A percentile compares a stretch with the other conserved stretches of the same genome.
Evolutionary conservation across 1,140 invertebrate genomes (phyloP).

Genomic region (Cotesia glomerata): DNA sequence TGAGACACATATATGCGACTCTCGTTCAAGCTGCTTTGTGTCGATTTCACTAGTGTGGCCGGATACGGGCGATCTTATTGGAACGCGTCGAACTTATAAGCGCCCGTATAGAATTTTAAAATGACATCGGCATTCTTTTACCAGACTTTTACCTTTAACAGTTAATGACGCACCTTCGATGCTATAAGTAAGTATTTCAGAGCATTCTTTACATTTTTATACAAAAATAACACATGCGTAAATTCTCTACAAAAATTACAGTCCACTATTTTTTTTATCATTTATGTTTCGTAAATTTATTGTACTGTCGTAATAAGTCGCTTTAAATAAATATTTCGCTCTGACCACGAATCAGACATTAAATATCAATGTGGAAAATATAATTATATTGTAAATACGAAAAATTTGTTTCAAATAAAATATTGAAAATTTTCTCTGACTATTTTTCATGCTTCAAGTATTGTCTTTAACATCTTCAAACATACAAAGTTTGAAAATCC

Average conservation of each 20-base stretch:
- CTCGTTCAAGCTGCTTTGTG: background rate
- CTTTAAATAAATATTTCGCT: too few relatives aligned
- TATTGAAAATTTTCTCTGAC: too few relatives aligned
- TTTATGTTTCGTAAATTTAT: too few relatives aligned
- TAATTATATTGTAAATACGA: too few relatives aligned
- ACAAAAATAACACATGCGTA: background rate
- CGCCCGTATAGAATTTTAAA: slow-evolving; percentile 21
- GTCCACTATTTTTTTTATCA: too few relatives aligned
- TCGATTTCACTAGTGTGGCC: slow-evolving; percentile 16
- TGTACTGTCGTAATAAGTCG: too few relatives aligned
- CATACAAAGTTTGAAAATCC: too few relatives aligned
- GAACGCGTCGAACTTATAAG: background rate
- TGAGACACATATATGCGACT: slow-evolving; percentile 4
- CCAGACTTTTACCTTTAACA: background rate
- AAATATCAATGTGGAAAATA: too few relatives aligned
- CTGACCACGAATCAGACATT: too few relatives aligned
- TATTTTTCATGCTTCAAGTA: too few relatives aligned
- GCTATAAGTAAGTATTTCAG: background rate
- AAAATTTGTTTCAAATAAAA: too few relatives aligned
- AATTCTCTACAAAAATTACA: background rate
- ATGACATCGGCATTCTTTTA: background rate
- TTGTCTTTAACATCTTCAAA: too few relatives aligned
- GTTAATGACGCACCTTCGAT: background rate
- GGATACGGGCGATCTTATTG: slow-evolving; percentile 20
- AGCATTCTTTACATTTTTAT: background rate